Percentiles rank a stretch among this genome's conserved stretches.
Conservation (phyloP, 2,888 invertebrate genomes). For the Drosophila eohydei region DNA sequence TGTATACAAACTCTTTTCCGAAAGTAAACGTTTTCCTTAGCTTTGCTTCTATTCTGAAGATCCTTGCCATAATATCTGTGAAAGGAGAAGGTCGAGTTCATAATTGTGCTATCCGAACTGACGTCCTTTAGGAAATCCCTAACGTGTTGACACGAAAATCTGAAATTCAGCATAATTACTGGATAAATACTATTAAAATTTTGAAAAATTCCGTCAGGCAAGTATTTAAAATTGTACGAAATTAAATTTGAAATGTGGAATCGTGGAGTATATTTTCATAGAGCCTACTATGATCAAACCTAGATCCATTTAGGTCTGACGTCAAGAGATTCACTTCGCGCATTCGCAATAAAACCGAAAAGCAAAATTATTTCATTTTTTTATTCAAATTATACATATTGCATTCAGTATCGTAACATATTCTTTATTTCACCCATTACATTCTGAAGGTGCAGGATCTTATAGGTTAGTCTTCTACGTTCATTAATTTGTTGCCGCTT, state of each 20-base stretch:
- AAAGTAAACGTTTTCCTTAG: conserved; percentile 56
- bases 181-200: background rate
- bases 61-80: background rate
- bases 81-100: too few relatives aligned
- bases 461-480: background rate
- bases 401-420: background rate
- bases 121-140: background rate
- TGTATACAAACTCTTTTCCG: conserved; percentile 47
- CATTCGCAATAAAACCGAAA: too few relatives aligned
- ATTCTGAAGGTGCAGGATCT: background rate
- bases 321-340: too few relatives aligned
- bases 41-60: conserved; percentile 38
- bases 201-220: background rate
- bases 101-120: background rate
- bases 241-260: background rate
- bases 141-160: background rate
- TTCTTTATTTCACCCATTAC: background rate
- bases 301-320: too few relatives aligned
- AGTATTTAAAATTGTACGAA: background rate
- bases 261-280: too few relatives aligned
- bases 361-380: too few relatives aligned
- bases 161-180: background rate
- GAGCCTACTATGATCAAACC: background rate
- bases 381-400: too few relatives aligned
- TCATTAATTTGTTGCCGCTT: background rate